Base-by-base conservation (phyloP, 2,797 vertebrate genomes). In the Erpetoichthys calabaricus region DNA sequence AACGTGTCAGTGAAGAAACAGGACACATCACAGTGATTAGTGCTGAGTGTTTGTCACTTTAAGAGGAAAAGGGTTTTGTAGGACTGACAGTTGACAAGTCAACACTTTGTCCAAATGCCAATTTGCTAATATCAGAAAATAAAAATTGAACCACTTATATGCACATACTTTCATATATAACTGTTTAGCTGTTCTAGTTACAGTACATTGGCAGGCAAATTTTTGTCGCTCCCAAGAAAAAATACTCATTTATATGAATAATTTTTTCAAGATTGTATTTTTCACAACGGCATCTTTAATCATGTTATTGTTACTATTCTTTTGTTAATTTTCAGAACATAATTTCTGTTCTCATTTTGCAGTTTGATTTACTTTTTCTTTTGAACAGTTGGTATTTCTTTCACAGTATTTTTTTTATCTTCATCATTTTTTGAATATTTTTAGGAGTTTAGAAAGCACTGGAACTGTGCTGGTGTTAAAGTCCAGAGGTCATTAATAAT, bases 401-500 rank as follows among this genome's bases (percentile, higher is more conserved):
- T 25, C 25, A 25, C 2, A 25, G 25, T 25, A 25, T 25, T 25
- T 25, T 25, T 25, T 25, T 25, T 25, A 25, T 25, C 25, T 25
- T 25, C 25, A 25, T 1, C 25, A 25, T 25, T 25, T 25, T 25
- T 25, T 25, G 25, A 25, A 25, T 25, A 25, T 25, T 25, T 25
- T 25, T 25, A 25, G 25, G 25, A 25, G 25, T 25, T 25, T 25
- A 25, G 25, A 25, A 25, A 25, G 2, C 25, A 25, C 25, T 25
- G 25, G 25, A 25, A 25, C 25, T 25, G 49, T 56, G 61, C 56
- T 60, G 62, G 60, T 57, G 56, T 58, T 63, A 53, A 62, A 68
- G 64, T 68, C 67, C 57, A 58, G 49, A 59, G 59, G 57, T 72
- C 75, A 77, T 77, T 76, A 76, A 75, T 75, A 71, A 74, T 62